Evolutionary conservation across 2,113 vertebrate species (phyloP).

Genomic region (Vicugna pacos): DNA sequence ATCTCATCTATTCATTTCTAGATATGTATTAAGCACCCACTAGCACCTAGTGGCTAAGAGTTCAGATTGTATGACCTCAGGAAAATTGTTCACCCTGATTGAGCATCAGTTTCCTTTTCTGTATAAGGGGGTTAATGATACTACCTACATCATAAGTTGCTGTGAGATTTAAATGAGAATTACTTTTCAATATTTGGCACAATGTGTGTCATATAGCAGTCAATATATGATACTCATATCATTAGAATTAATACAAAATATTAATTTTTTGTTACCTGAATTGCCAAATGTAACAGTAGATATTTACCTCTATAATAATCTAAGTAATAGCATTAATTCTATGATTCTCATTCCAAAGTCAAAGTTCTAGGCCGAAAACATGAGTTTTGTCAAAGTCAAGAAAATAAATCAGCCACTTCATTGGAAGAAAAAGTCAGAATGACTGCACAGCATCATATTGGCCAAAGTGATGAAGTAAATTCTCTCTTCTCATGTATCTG

Average conservation of each 20-base stretch:
- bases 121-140: neutral
- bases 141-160: neutral
- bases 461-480: neutral
- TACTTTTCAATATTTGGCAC: slow-evolving; percentile 11
- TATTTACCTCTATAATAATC: slow-evolving; percentile 2
- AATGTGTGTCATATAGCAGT: neutral
- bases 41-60: neutral
- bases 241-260: slow-evolving; percentile 24
- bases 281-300: neutral
- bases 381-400: slow-evolving; percentile 2
- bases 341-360: slow-evolving; percentile 32
- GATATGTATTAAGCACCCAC: neutral
- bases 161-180: slow-evolving; percentile 22
- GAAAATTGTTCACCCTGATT: neutral
- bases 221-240: neutral
- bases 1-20: neutral
- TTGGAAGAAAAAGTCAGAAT: neutral
- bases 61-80: neutral
- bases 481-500: neutral
- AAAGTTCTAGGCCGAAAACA: neutral
- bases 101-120: slow-evolving; percentile 16
- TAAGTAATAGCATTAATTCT: neutral
- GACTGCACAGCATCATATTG: neutral
- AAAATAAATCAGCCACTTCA: slow-evolving; percentile 14
- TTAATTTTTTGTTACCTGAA: slow-evolving; percentile 34